These are phyloP conservation scores for Hycleus cichorii DNA, from an alignment of 1,140 invertebrate genomes.

Conservation along the genomic window DNA sequence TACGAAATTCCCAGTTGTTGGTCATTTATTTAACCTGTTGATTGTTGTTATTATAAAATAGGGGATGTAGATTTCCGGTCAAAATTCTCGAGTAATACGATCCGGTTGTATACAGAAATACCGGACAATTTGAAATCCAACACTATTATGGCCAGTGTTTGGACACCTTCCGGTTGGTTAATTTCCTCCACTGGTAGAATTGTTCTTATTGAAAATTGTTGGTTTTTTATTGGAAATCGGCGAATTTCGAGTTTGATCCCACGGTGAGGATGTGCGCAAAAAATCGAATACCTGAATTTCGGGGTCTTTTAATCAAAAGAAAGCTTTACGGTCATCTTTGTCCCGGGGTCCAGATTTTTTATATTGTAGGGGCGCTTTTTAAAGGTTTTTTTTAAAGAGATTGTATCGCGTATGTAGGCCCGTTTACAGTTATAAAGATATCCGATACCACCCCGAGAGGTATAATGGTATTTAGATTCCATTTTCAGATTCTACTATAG, in stretches of 20 bases:
- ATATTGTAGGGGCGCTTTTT: not conserved
- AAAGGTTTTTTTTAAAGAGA: not conserved
- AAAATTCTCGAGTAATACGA: not conserved
- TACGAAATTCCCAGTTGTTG: too few species aligned
- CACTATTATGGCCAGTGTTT: not conserved
- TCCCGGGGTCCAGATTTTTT: slow-evolving; percentile 17
- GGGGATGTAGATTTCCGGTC: not conserved
- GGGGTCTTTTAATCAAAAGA: slow-evolving; percentile 2
- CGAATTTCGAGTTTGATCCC: not conserved
- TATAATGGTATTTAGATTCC: slow-evolving; percentile 27
- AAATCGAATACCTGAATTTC: slow-evolving; percentile 9
- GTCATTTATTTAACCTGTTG: too few species aligned
- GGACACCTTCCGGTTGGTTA: too few species aligned
- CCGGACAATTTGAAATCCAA: not conserved
- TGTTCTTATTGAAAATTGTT: too few species aligned
- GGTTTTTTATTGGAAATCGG: too few species aligned
- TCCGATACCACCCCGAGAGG: slow-evolving; percentile 22
- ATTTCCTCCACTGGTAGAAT: too few species aligned
- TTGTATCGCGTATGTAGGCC: slow-evolving; percentile 22
- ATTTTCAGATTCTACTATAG: slow-evolving; percentile 21
- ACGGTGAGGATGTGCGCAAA: slow-evolving; percentile 2
- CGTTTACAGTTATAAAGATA: slow-evolving; percentile 29
- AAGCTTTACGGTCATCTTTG: slow-evolving; percentile 18
- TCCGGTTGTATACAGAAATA: not conserved
- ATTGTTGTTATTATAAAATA: too few species aligned